phyloP scores from a whole-genome alignment of 2,113 vertebrate species.

The Amphilophus citrinellus region DNA sequence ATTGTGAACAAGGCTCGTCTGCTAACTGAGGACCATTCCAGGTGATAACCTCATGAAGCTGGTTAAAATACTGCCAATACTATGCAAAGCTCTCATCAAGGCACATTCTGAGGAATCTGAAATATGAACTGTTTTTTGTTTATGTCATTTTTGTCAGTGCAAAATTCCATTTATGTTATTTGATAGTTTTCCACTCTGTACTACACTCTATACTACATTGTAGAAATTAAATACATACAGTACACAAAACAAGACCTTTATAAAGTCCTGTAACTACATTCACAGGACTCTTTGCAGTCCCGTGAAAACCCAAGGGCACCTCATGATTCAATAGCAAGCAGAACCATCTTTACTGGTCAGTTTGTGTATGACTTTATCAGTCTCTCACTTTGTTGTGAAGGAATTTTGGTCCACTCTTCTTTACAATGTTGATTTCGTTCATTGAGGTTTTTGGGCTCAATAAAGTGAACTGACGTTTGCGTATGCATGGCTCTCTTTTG shows the following conservation, averaged over 20 bases:
- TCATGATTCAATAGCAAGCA: too few relatives aligned
- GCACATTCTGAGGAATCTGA: neutral
- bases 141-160: neutral
- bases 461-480: neutral
- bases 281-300: too few relatives aligned
- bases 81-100: neutral
- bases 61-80: neutral
- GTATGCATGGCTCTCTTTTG: neutral
- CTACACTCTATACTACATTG: neutral
- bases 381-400: too few relatives aligned
- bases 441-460: neutral
- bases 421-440: too few relatives aligned
- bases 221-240: neutral
- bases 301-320: too few relatives aligned
- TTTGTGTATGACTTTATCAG: too few relatives aligned
- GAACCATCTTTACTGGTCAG: too few relatives aligned
- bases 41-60: neutral
- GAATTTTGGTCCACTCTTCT: too few relatives aligned
- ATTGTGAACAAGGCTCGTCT: neutral
- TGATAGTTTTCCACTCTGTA: neutral
- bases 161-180: neutral
- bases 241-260: neutral
- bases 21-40: neutral
- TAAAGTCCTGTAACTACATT: too few relatives aligned
- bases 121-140: slow-evolving; percentile 3